Conservation (phyloP, 2,888 invertebrate species). For the Hydriomena furcata region DNA sequence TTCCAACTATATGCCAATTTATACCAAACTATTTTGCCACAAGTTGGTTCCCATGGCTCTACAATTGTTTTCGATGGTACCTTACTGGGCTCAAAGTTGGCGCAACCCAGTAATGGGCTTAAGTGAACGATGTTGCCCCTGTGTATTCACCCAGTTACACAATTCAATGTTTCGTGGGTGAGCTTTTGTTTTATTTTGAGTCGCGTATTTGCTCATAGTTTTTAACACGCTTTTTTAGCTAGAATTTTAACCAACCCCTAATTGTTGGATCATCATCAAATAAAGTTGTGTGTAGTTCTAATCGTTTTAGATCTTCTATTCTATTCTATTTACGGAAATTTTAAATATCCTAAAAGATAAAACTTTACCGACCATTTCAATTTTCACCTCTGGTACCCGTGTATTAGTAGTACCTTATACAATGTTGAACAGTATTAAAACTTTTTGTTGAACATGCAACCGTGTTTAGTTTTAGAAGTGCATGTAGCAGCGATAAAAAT, state of each 20-base stretch:
- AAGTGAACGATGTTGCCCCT: slow-evolving; percentile 80
- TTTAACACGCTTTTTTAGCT: neutral
- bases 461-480: neutral
- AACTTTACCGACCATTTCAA: slow-evolving; percentile 11
- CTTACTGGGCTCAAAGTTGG: slow-evolving; percentile 66
- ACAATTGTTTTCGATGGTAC: slow-evolving; percentile 73
- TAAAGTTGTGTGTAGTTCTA: no score
- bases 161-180: slow-evolving; percentile 58
- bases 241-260: neutral
- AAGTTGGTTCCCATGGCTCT: slow-evolving; percentile 67
- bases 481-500: slow-evolving; percentile 1
- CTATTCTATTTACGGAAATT: no score
- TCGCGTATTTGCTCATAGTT: slow-evolving; percentile 10
- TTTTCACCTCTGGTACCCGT: slow-evolving; percentile 1
- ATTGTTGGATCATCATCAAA: neutral
- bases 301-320: no score
- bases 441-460: slow-evolving; percentile 6
- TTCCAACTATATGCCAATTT: slow-evolving; percentile 60
- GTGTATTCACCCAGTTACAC: slow-evolving; percentile 68
- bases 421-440: neutral
- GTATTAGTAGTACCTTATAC: neutral
- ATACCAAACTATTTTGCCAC: slow-evolving; percentile 54
- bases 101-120: slow-evolving; percentile 71
- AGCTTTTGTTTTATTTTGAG: slow-evolving; percentile 48
- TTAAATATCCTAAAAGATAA: slow-evolving; percentile 11